These are phyloP conservation scores for Chlamydotis undulata DNA, from an alignment of 2,113 vertebrate species.

Conservation along the genomic window DNA sequence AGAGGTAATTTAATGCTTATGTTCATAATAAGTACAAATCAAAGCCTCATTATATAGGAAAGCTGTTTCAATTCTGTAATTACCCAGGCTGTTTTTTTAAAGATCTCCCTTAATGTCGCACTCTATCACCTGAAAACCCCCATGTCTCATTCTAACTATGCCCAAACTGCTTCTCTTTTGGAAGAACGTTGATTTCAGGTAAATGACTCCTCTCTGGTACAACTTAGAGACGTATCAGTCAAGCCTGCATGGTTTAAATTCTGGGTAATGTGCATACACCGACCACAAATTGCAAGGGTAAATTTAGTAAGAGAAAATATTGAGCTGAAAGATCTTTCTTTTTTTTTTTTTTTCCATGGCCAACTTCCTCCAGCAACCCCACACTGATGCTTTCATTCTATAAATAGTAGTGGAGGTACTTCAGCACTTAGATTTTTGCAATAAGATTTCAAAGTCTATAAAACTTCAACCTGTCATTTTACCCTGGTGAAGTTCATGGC, in stretches of 20 bases:
- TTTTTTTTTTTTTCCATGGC: not conserved
- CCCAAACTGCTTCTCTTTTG: not conserved
- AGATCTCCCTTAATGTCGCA: not conserved
- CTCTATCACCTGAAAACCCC: slow-evolving; percentile 14
- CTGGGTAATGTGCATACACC: not conserved
- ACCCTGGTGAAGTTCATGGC: not conserved
- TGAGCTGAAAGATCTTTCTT: not conserved
- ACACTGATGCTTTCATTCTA: accelerated
- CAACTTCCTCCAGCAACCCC: not conserved
- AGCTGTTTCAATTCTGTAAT: slow-evolving; percentile 43
- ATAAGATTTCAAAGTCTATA: not conserved
- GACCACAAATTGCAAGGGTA: not conserved
- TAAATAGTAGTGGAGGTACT: not conserved
- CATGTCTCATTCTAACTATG: not conserved
- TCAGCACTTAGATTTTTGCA: not conserved
- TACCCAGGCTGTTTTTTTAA: slow-evolving; percentile 34
- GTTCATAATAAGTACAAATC: slow-evolving; percentile 40
- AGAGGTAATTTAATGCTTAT: slow-evolving; percentile 26
- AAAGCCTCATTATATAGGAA: slow-evolving; percentile 26
- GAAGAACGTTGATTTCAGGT: slow-evolving; percentile 32
- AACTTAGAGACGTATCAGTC: not conserved
- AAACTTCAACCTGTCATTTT: not conserved
- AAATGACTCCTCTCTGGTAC: not conserved
- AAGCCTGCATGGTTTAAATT: slow-evolving; percentile 16
- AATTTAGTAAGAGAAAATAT: not conserved